Evolutionary conservation across 2,113 vertebrate genomes (phyloP), one percentile per base, ranked within the genome.

Genomic region (Erpornis zantholeuca): DNA sequence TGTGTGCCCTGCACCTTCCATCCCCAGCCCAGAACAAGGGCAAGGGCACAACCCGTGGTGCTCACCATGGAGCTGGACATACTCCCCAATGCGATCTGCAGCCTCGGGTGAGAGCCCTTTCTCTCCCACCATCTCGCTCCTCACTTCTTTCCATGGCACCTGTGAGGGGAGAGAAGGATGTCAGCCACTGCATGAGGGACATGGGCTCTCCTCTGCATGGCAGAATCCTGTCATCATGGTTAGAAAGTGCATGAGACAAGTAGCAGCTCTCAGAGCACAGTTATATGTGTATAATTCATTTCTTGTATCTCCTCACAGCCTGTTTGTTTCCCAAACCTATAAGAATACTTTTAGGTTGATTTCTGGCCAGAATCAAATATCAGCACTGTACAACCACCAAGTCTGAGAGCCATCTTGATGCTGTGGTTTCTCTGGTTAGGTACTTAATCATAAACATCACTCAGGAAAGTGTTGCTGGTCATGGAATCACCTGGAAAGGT

Each of bases 121-220:
- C 97, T 99, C 98, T 45, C 96, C 97, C 60, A 99, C 98, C 98
- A 99, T 99, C 94, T 99, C 99, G 5, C 96, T 98, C 97, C 95
- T 99, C 87, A 99, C 99, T 4, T 99, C 98, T 68, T 99, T 97
- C 99, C 99, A 99, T 0, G 98, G 76, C 92, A 99, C 88, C 99
- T 99, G 87, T 3, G 14, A 36, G 79, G 27, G 69, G 10, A 35
- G 49, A 66, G 83, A 70, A 94, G 22, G 73, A 1, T 21, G 59
- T 94, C 50, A 77, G 27, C 15, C 27, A 12, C 63, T 69, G 33
- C 29, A 28, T 17, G 19, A 35, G 15, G 49, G n/a, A 35, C 1
- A 4, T 0, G 7, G 15, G 28, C 15, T 27, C 35, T 57, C 33
- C n/a, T 61, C 25, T 31, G n/a, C 19, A 22, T 0, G 1, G 50